Conservation (phyloP, 2,888 invertebrate species). For the Drosophila greeni region DNA sequence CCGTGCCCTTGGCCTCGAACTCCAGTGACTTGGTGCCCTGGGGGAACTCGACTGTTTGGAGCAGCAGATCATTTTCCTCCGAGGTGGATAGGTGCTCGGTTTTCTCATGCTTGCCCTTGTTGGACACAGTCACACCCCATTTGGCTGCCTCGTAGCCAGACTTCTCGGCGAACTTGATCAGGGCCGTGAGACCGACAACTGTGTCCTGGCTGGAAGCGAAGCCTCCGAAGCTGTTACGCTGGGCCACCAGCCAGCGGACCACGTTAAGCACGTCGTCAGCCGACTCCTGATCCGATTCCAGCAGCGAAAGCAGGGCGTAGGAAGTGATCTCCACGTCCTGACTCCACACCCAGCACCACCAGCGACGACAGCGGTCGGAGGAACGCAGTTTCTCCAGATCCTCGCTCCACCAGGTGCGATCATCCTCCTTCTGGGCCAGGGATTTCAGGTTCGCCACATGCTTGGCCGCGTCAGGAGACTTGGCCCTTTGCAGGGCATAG, state of each 20-base stretch:
- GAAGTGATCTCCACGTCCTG: constrained; percentile 74
- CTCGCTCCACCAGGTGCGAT: constrained; percentile 90
- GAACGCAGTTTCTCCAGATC: constrained; percentile 77
- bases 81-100: constrained; percentile 82
- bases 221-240: constrained; percentile 85
- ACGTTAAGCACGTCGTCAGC: constrained; percentile 79
- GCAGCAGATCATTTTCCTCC: constrained; percentile 87
- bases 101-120: constrained; percentile 77
- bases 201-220: constrained; percentile 89
- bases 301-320: constrained; percentile 73
- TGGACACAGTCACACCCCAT: constrained; percentile 81
- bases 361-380: constrained; percentile 37
- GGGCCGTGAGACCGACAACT: constrained; percentile 85
- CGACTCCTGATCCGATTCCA: constrained; percentile 65
- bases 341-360: constrained; percentile 79
- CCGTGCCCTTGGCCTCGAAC: constrained; percentile 88
- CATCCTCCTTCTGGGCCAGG: constrained; percentile 81
- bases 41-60: constrained; percentile 84
- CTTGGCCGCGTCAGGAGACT: constrained; percentile 83
- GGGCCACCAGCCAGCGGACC: constrained; percentile 86
- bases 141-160: constrained; percentile 80
- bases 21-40: constrained; percentile 82
- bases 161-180: constrained; percentile 80
- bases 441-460: constrained; percentile 78
- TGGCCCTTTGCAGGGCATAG: constrained; percentile 87